These are phyloP conservation scores for Amphiprion ocellaris DNA, from an alignment of 2,113 vertebrate species.

Conservation along the genomic window DNA sequence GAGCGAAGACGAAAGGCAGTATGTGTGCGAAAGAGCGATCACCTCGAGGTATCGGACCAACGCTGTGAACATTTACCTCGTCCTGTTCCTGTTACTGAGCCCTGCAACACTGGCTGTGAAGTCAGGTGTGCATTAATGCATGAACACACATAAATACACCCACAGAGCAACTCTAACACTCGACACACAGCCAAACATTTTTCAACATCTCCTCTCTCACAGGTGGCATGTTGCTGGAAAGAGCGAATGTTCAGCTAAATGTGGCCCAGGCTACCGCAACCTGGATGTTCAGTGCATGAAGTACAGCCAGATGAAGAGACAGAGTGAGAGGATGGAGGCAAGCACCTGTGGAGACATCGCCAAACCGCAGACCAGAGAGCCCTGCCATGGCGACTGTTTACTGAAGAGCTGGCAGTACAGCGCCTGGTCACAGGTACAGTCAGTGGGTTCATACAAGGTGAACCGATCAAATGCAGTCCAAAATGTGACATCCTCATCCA, in stretches of 20 bases:
- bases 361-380: constrained; percentile 90
- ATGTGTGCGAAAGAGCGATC: constrained; percentile 91
- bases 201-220: constrained; percentile 1
- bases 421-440: constrained; percentile 93
- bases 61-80: constrained; percentile 88
- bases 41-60: constrained; percentile 89
- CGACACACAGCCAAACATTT: neutral
- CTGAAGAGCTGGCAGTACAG: constrained; percentile 94
- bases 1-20: constrained; percentile 85
- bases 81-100: constrained; percentile 83
- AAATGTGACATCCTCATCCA: too few species aligned
- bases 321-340: constrained; percentile 85
- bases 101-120: constrained; percentile 93
- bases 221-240: constrained; percentile 93
- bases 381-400: constrained; percentile 91
- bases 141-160: constrained; percentile 3
- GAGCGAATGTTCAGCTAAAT: constrained; percentile 93
- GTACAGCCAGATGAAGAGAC: constrained; percentile 86
- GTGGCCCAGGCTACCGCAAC: constrained; percentile 90
- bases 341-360: constrained; percentile 85
- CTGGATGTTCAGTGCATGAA: constrained; percentile 92
- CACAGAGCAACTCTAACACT: neutral
- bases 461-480: neutral
- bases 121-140: constrained; percentile 86
- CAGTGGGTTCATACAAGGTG: neutral